Conservation (phyloP, 2,113 vertebrate genomes). For the Saguinus midas region DNA sequence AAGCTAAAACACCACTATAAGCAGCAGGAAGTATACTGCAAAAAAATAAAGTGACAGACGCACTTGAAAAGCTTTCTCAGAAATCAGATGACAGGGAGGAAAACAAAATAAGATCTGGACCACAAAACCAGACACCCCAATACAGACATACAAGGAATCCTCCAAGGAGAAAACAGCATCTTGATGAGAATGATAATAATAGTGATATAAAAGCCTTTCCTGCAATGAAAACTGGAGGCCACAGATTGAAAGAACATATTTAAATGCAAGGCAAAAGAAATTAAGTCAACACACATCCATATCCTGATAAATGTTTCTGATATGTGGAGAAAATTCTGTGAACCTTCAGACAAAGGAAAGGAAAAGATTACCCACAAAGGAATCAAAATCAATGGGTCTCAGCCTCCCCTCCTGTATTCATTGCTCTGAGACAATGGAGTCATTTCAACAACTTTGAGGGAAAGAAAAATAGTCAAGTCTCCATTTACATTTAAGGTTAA, state of each 20-base stretch:
- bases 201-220: not conserved
- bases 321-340: constrained; percentile 29
- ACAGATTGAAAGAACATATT: not conserved
- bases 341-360: not conserved
- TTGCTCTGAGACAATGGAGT: not conserved
- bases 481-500: constrained; percentile 27
- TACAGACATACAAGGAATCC: fast-evolving
- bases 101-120: not conserved
- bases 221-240: not conserved
- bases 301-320: not conserved
- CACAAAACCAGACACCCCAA: not conserved
- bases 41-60: not conserved
- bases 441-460: not conserved
- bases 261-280: not conserved
- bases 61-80: not conserved
- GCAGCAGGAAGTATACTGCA: not conserved
- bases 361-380: constrained; percentile 26
- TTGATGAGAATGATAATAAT: no score
- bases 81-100: not conserved
- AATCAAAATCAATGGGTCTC: not conserved
- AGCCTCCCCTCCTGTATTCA: not conserved
- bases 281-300: not conserved
- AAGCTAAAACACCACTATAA: not conserved
- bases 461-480: not conserved
- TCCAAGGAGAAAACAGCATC: not conserved